Conservation (phyloP, 2,888 invertebrate species). For the Drosophila paranaensis region DNA sequence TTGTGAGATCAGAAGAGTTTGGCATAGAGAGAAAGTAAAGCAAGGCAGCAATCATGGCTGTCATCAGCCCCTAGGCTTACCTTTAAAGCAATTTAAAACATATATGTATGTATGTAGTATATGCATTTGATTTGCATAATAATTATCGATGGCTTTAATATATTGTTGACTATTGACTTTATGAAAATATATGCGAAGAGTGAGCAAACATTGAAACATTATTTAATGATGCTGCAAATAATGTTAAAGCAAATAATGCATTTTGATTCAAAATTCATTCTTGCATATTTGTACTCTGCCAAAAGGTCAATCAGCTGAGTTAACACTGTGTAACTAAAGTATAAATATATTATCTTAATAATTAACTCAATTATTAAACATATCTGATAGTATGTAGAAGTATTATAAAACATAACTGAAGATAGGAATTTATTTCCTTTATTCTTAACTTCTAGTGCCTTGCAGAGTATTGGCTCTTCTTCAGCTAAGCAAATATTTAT, state of each 20-base stretch:
- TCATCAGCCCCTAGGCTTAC: background rate
- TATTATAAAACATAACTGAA: no score
- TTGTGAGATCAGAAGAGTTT: background rate
- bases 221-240: background rate
- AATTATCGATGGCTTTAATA: background rate
- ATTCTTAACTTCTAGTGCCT: no score
- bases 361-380: background rate
- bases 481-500: background rate
- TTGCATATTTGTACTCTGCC: background rate
- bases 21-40: background rate
- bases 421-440: no score
- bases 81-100: slow-evolving; percentile 3
- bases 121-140: background rate
- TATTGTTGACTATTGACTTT: background rate
- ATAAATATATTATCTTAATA: no score
- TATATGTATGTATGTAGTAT: no score
- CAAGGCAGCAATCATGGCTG: no score
- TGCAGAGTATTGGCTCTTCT: slow-evolving; percentile 2
- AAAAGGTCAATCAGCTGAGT: background rate
- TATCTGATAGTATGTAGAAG: no score
- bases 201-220: background rate
- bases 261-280: background rate
- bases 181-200: background rate
- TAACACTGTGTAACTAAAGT: no score
- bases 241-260: slow-evolving; percentile 1